Evolutionary conservation across 2,113 vertebrate species (phyloP).

Genomic region (Romanogobio albipinnatus): DNA sequence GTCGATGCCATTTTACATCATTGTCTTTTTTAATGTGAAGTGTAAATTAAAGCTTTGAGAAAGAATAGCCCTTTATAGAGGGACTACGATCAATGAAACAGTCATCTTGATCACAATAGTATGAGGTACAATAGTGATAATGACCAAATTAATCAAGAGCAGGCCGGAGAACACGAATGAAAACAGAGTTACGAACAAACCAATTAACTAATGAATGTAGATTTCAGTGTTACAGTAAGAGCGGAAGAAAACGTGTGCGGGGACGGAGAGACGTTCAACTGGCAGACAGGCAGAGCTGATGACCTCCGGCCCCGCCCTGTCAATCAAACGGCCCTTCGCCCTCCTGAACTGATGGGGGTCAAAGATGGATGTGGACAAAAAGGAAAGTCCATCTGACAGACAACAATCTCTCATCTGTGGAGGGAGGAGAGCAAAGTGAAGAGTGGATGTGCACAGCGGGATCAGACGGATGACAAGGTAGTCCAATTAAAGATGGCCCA

Average conservation of each 20-base stretch:
- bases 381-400: slow-evolving; percentile 26
- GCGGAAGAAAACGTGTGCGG: background rate
- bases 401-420: slow-evolving; percentile 33
- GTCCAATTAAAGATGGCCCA: slow-evolving; percentile 34
- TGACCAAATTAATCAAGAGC: background rate
- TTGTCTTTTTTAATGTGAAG: background rate
- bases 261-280: background rate
- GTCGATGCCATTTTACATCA: background rate
- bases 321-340: slow-evolving; percentile 28
- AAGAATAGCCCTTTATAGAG: background rate
- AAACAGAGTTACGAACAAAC: background rate
- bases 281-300: slow-evolving; percentile 7
- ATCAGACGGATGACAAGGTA: slow-evolving; percentile 29
- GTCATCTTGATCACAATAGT: background rate
- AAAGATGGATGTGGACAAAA: slow-evolving; percentile 30
- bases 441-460: slow-evolving; percentile 18
- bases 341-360: slow-evolving; percentile 33
- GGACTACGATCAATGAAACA: background rate
- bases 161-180: background rate
- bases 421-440: slow-evolving; percentile 9
- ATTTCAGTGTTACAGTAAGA: background rate
- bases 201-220: background rate
- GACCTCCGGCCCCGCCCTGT: slow-evolving; percentile 39
- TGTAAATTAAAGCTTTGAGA: background rate
- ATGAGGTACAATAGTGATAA: background rate